Evolutionary conservation across 2,888 invertebrate species (phyloP).

Genomic region (Melangyna quadrimaculata): DNA sequence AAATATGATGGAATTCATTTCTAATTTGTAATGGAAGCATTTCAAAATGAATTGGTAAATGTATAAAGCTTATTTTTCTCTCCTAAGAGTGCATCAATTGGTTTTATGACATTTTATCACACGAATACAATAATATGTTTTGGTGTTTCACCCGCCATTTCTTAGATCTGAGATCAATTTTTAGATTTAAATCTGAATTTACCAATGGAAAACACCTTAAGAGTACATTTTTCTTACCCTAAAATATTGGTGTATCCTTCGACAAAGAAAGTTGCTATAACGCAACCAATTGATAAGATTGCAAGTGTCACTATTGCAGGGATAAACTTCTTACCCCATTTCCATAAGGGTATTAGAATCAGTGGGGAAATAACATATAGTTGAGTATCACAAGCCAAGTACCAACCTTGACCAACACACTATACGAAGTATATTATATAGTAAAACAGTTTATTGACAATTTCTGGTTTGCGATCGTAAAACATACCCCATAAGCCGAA

Average conservation of each 20-base stretch:
- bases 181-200: no score
- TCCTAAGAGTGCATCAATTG: no score
- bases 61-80: no score
- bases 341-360: conserved; percentile 80
- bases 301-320: conserved; percentile 57
- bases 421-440: conserved; percentile 50
- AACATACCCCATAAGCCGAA: conserved; percentile 71
- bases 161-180: no score
- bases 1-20: no score
- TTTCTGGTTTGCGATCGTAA: background rate
- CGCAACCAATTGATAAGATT: conserved; percentile 53
- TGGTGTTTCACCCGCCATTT: no score
- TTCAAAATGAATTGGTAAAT: no score
- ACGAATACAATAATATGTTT: no score
- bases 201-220: no score
- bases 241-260: conserved; percentile 19
- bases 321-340: conserved; percentile 6
- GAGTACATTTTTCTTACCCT: no score
- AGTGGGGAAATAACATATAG: conserved; percentile 76
- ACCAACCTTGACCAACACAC: conserved; percentile 83
- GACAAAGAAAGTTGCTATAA: conserved; percentile 41
- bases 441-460: background rate
- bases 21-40: no score
- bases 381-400: conserved; percentile 83
- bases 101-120: no score